A percentile compares a stretch with the other conserved stretches of the same genome.
phyloP scores from a whole-genome alignment of 2,888 invertebrate species.

The Tipula vernalis region DNA sequence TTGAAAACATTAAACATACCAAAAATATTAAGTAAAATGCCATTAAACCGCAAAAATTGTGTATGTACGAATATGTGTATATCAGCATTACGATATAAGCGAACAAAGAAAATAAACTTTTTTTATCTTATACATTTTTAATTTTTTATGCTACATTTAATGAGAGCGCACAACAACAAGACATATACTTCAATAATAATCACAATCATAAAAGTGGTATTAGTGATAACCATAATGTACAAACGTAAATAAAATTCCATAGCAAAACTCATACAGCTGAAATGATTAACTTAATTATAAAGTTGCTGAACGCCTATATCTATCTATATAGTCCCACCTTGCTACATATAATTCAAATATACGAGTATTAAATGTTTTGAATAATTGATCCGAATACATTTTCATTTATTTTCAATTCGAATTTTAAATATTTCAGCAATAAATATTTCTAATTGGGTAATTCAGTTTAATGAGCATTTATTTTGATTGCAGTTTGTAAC shows the following conservation, averaged over 20 bases:
- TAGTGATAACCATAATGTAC: background rate
- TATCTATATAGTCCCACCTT: too few relatives aligned
- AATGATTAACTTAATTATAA: background rate
- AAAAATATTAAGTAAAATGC: background rate
- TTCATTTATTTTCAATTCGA: too few relatives aligned
- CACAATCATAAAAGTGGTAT: background rate
- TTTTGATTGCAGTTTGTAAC: too few relatives aligned
- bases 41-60: background rate
- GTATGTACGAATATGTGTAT: background rate
- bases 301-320: too few relatives aligned
- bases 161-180: background rate
- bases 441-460: too few relatives aligned
- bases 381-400: too few relatives aligned
- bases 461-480: too few relatives aligned
- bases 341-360: too few relatives aligned
- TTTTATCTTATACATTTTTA: background rate
- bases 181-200: background rate
- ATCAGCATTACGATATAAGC: background rate
- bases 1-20: background rate
- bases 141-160: background rate
- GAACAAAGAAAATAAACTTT: background rate
- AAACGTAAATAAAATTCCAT: background rate
- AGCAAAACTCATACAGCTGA: background rate
- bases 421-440: too few relatives aligned
- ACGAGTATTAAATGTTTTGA: too few relatives aligned